phyloP scores from a whole-genome alignment of 2,113 vertebrate species.

The Bujurquina vittata region DNA sequence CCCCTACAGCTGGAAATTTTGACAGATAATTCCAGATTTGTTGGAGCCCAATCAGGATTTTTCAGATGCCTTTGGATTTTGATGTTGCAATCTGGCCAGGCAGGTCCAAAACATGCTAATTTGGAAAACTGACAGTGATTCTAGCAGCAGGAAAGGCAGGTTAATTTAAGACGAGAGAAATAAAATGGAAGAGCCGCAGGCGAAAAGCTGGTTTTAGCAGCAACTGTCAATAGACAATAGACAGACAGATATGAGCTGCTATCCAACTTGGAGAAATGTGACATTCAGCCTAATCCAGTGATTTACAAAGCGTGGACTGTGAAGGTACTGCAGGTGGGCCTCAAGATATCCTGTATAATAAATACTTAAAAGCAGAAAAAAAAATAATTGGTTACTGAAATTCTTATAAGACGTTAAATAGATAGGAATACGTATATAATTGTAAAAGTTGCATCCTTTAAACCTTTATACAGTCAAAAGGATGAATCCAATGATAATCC shows the following conservation, averaged over 20 bases:
- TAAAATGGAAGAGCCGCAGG: slow-evolving; percentile 1
- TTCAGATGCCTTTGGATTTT: slow-evolving; percentile 10
- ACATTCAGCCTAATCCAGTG: background rate
- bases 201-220: background rate
- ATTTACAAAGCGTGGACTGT: background rate
- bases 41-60: background rate
- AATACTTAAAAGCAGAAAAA: too few species aligned
- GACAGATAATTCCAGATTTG: slow-evolving; percentile 6
- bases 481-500: background rate
- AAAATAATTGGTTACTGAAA: background rate
- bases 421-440: too few species aligned
- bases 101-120: background rate
- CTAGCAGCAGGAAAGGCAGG: background rate
- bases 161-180: background rate
- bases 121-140: background rate
- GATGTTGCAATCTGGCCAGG: background rate
- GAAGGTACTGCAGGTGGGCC: background rate
- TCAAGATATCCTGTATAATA: background rate
- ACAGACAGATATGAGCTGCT: background rate
- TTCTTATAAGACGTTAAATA: background rate
- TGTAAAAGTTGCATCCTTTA: too few species aligned
- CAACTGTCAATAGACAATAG: background rate
- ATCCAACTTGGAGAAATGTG: background rate
- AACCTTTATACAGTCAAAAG: too few species aligned
- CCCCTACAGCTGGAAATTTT: background rate